Base-by-base conservation (phyloP, 2,113 vertebrate genomes). In the Mellivora capensis region DNA sequence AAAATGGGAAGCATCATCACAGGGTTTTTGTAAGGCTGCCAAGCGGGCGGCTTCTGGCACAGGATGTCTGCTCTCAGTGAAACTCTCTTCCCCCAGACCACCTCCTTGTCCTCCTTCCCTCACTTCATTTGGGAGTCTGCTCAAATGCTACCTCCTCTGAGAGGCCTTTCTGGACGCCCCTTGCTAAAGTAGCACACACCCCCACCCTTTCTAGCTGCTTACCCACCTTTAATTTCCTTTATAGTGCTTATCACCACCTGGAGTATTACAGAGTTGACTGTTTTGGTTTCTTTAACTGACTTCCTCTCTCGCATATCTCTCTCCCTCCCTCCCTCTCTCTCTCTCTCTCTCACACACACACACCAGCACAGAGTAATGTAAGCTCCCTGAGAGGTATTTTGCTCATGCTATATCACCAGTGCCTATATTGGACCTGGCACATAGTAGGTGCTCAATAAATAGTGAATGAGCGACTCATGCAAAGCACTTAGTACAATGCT, bases 381-480 rank as follows among this genome's bases (percentile, higher is more conserved):
- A 39, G 34, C 44, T 62, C 39, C 27, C 8, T 0, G 1, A 12
- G 27, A 25, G 15, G 13, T 62, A 2, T 39, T 89, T 18, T 86
- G 80, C 31, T 83, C 67, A 15, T 0, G 42, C n/a, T n/a, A 0
- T 5, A 3, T 23, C 67, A 71, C 89, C 54, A 37, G 34, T 10
- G 42, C 52, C 15, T 21, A 64, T 0, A 17, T n/a, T n/a, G 87
- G 17, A 12, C 34, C 61, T 42, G 42, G 57, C 44, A 90, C 39
- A n/a, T 0, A 47, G 52, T 1, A 25, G 39, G 31, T 20, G 10
- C 37, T 25, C 59, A n/a, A 10, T 12, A 47, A 83, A 47, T 0
- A 49, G 15, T 12, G 44, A 72, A 34, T 29, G 29, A 44, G 18
- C 0, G 2, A 31, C 52, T 34, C 9, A 31, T 1, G 2, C 6